Conservation (phyloP, 1,140 invertebrate species). For the Trichoplusia ni region DNA sequence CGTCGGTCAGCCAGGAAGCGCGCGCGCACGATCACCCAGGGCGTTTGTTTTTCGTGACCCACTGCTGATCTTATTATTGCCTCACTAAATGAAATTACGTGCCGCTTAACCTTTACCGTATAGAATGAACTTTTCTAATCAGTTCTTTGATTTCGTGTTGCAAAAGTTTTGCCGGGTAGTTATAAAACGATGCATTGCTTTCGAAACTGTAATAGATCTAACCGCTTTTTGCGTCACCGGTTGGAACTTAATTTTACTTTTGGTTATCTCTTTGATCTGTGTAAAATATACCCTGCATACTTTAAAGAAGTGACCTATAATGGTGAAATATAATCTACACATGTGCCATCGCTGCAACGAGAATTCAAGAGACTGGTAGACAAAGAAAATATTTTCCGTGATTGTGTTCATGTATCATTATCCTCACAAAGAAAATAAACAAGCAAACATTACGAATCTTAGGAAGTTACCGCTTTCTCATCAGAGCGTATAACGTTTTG, state of each 20-base stretch:
- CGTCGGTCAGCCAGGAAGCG: conserved; percentile 30
- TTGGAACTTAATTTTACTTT: neutral
- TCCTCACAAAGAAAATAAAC: too few species aligned
- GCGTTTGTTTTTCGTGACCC: conserved; percentile 54
- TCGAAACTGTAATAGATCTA: neutral
- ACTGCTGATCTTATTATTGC: conserved; percentile 43
- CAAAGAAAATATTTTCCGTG: too few species aligned
- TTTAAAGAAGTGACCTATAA: too few species aligned
- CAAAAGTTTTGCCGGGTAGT: neutral
- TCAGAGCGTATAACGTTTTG: too few species aligned
- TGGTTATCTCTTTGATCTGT: too few species aligned
- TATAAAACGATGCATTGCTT: neutral
- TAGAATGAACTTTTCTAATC: conserved; percentile 23
- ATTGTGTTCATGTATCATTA: too few species aligned
- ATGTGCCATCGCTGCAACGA: too few species aligned
- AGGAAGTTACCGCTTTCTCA: neutral
- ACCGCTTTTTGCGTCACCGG: neutral
- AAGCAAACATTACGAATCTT: too few species aligned
- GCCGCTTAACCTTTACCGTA: conserved; percentile 15
- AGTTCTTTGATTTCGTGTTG: conserved; percentile 5
- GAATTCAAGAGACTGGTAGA: too few species aligned
- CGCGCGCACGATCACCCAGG: conserved; percentile 45
- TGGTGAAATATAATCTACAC: too few species aligned
- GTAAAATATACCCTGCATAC: too few species aligned
- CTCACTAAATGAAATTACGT: conserved; percentile 22